These are phyloP conservation scores for Desoria tigrina DNA, from an alignment of 2,888 invertebrate species.

Conservation along the genomic window DNA sequence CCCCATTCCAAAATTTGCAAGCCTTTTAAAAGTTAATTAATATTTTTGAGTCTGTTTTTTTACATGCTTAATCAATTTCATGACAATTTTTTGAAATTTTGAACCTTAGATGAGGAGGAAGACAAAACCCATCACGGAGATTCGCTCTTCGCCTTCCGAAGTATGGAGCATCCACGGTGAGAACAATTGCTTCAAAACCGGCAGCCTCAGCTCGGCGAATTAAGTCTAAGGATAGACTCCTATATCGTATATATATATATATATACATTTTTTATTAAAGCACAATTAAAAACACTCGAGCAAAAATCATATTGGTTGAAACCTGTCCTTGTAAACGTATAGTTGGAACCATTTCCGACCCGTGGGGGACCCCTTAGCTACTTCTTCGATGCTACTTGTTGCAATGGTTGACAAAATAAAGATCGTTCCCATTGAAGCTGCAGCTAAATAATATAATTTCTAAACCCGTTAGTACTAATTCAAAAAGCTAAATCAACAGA, in stretches of 20 bases:
- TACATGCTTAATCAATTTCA: too few species aligned
- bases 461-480: too few species aligned
- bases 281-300: too few species aligned
- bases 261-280: too few species aligned
- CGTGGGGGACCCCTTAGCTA: conserved; percentile 73
- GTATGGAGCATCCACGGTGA: conserved; percentile 85
- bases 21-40: conserved; percentile 61
- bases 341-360: conserved; percentile 87
- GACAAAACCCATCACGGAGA: conserved; percentile 75
- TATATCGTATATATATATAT: conserved; percentile 52
- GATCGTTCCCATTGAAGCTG: conserved; percentile 71
- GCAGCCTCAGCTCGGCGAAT: conserved; percentile 66
- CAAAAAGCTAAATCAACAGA: too few species aligned
- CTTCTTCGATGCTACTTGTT: conserved; percentile 84
- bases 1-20: conserved; percentile 76
- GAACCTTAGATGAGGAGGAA: conserved; percentile 77
- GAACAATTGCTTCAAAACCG: conserved; percentile 81
- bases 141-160: conserved; percentile 83
- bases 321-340: conserved; percentile 18
- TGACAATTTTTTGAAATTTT: background rate
- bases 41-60: too few species aligned
- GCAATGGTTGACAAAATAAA: conserved; percentile 83
- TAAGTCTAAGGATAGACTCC: conserved; percentile 69
- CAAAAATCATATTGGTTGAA: background rate
- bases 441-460: conserved; percentile 70